A percentile compares a stretch with the other conserved stretches of the same genome.
phyloP scores from a whole-genome alignment of 2,888 invertebrate genomes.

The Epistrophe grossulariae region DNA sequence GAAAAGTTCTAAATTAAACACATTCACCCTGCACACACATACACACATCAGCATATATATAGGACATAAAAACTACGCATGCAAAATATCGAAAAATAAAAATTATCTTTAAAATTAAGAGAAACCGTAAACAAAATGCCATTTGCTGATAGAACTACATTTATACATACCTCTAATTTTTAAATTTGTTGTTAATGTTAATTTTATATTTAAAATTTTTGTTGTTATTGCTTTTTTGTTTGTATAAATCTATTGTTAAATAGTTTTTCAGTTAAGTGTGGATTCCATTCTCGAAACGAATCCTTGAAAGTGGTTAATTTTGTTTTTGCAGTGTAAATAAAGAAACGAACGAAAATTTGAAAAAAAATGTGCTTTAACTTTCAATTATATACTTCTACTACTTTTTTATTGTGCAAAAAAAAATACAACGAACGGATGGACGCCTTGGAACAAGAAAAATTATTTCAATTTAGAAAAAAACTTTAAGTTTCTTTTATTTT shows the following conservation, averaged over 20 bases:
- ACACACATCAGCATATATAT: neutral
- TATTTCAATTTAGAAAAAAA: conserved; percentile 63
- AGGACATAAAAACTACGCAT: conserved; percentile 31
- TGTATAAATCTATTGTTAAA: conserved; percentile 27
- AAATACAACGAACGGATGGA: neutral
- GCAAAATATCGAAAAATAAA: conserved; percentile 3
- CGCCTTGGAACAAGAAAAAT: conserved; percentile 48
- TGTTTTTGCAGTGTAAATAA: conserved; percentile 60
- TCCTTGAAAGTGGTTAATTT: conserved; percentile 42
- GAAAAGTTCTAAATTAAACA: conserved; percentile 80
- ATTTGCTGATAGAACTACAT: conserved; percentile 69
- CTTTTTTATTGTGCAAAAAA: neutral
- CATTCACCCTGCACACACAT: neutral
- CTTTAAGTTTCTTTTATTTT: conserved; percentile 40
- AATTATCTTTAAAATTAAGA: neutral
- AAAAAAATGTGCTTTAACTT: conserved; percentile 49
- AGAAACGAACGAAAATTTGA: conserved; percentile 52
- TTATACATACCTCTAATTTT: conserved; percentile 35
- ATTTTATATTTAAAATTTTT: conserved; percentile 64
- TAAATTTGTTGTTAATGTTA: conserved; percentile 59
- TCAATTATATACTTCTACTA: conserved; percentile 8
- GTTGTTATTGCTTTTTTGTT: conserved; percentile 55
- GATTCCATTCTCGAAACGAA: conserved; percentile 13
- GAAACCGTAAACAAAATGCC: conserved; percentile 49
- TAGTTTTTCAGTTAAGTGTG: conserved; percentile 34